Conservation (phyloP, 2,888 invertebrate genomes). For the Eudemis profundana region DNA sequence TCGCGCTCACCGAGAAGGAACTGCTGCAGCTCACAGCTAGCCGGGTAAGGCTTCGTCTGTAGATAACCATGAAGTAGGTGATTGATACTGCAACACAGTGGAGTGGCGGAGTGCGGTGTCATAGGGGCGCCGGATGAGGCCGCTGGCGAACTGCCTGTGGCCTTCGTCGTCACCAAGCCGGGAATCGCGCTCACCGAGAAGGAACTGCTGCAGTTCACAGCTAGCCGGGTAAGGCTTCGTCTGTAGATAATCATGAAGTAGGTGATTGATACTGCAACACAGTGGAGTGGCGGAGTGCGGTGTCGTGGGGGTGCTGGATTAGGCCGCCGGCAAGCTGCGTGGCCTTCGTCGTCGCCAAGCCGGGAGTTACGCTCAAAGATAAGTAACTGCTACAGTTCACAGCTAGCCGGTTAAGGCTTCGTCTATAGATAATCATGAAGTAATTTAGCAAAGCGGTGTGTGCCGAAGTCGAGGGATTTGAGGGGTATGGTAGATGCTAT, state of each 20-base stretch:
- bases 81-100: slow-evolving; percentile 87
- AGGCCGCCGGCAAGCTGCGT: slow-evolving; percentile 89
- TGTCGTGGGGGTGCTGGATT: slow-evolving; percentile 91
- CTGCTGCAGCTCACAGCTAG: slow-evolving; percentile 81
- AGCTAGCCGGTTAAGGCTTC: slow-evolving; percentile 48
- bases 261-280: slow-evolving; percentile 86
- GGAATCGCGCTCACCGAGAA: slow-evolving; percentile 78
- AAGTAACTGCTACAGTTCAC: slow-evolving; percentile 85
- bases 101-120: slow-evolving; percentile 91
- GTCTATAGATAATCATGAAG: too few species aligned
- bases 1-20: slow-evolving; percentile 80
- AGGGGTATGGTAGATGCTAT: too few species aligned
- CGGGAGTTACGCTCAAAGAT: slow-evolving; percentile 77
- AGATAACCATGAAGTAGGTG: slow-evolving; percentile 28
- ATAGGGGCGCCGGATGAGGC: slow-evolving; percentile 89
- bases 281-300: slow-evolving; percentile 90
- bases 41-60: slow-evolving; percentile 4
- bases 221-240: slow-evolving; percentile 46
- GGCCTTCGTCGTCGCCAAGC: slow-evolving; percentile 89
- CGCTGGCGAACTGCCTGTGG: slow-evolving; percentile 90
- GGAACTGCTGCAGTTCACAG: slow-evolving; percentile 85
- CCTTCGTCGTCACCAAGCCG: slow-evolving; percentile 88
- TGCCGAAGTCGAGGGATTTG: too few species aligned
- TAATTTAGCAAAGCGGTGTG: too few species aligned
- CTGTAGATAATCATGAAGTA: too few species aligned